phyloP scores from a whole-genome alignment of 2,888 invertebrate species.

The Coelogynopora nodosa region DNA sequence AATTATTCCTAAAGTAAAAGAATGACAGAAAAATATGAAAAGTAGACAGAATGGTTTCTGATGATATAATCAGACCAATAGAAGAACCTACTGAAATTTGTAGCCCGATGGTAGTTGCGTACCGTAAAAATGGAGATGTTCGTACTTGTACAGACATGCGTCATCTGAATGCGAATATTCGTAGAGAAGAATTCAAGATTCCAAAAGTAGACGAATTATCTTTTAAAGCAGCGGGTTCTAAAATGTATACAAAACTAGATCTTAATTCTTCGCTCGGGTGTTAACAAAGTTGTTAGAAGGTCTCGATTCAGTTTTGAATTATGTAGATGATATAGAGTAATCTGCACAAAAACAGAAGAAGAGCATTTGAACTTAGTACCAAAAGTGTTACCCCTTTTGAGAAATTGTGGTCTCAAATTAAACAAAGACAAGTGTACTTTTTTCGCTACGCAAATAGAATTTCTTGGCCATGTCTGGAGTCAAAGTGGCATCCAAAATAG shows the following conservation, averaged over 20 bases:
- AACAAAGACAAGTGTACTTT: background rate
- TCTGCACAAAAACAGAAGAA: background rate
- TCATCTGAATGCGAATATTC: background rate
- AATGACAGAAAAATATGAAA: too few relatives aligned
- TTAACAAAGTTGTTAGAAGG: background rate
- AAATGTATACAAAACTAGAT: too few relatives aligned
- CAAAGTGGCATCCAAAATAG: background rate
- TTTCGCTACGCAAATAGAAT: background rate
- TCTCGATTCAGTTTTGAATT: background rate
- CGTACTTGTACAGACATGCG: slow-evolving; percentile 15
- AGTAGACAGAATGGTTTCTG: background rate
- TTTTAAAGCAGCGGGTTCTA: background rate
- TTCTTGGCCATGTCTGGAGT: background rate
- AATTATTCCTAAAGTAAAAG: background rate
- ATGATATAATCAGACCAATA: background rate
- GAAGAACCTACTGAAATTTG: slow-evolving; percentile 11
- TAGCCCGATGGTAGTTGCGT: background rate
- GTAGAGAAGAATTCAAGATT: background rate
- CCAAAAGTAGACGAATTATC: background rate
- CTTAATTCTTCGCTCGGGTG: background rate
- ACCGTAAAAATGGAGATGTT: background rate
- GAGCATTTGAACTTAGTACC: too few relatives aligned
- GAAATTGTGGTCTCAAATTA: background rate
- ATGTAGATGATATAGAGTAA: background rate
- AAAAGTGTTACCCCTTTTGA: too few relatives aligned